Percentiles rank a stretch among this genome's conserved stretches.
Conservation (phyloP, 2,888 invertebrate genomes). For the Drosophila infuscata region DNA sequence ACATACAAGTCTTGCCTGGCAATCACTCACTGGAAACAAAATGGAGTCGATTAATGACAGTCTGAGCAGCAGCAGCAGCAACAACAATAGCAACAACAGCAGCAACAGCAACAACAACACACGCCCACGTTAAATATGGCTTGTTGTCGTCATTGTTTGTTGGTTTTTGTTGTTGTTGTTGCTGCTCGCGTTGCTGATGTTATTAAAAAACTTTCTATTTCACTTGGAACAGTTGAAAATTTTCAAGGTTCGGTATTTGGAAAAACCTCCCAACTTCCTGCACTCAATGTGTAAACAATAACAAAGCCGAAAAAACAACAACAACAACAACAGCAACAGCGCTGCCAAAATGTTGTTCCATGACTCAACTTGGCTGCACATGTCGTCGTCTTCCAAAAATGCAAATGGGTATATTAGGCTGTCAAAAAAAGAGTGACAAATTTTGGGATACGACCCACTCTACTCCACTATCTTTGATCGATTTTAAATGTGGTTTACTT, state of each 20-base stretch:
- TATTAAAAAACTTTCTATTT: constrained; percentile 71
- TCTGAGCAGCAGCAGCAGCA: constrained; percentile 8
- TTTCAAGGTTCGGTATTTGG: constrained; percentile 70
- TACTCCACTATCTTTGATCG: not conserved
- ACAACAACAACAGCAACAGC: constrained; percentile 15
- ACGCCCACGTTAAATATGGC: constrained; percentile 41
- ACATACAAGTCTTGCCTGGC: constrained; percentile 27
- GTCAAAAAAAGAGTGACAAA: not conserved
- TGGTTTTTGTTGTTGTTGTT: constrained; percentile 9
- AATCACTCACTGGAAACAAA: constrained; percentile 70
- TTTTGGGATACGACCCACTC: not conserved
- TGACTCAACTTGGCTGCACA: constrained; percentile 61
- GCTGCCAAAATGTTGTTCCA: constrained; percentile 43
- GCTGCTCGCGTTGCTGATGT: constrained; percentile 31
- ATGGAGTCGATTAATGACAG: constrained; percentile 73
- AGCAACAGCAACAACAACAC: constrained; percentile 26
- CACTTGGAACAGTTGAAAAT: constrained; percentile 53
- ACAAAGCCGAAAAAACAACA: constrained; percentile 12
- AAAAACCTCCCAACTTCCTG: constrained; percentile 51
- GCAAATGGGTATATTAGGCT: not conserved
- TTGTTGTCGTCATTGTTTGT: constrained; percentile 27
- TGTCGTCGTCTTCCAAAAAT: constrained; percentile 1
- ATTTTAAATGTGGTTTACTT: not conserved
- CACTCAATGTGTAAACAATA: constrained; percentile 49
- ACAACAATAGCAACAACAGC: constrained; percentile 23